Percentiles rank a stretch among this genome's conserved stretches.
These are phyloP conservation scores for Lamprologus speciosus DNA, from an alignment of 2,113 vertebrate species.

Conservation along the genomic window DNA sequence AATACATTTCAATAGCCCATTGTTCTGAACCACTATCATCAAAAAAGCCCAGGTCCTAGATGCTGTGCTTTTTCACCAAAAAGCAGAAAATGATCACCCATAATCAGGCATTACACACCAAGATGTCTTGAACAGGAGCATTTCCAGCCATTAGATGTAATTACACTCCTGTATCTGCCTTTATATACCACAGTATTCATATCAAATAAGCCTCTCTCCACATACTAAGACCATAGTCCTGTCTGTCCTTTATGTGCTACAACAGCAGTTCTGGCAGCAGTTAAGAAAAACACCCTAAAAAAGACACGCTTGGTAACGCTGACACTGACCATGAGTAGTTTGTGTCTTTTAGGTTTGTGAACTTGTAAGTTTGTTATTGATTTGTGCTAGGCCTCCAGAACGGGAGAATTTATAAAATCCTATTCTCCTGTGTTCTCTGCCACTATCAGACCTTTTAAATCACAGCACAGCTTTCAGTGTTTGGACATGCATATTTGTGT, in stretches of 20 bases:
- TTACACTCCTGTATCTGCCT: conserved; percentile 61
- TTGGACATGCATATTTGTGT: not conserved
- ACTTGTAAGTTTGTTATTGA: conserved; percentile 51
- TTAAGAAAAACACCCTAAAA: conserved; percentile 48
- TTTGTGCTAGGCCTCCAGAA: conserved; percentile 36
- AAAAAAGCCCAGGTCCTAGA: conserved; percentile 44
- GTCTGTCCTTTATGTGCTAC: conserved; percentile 22
- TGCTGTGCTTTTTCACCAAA: conserved; percentile 55
- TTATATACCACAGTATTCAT: conserved; percentile 60
- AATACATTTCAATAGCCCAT: conserved; percentile 69
- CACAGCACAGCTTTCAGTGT: not conserved
- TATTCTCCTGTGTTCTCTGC: not conserved
- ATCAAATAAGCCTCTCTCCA: conserved; percentile 49
- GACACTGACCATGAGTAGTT: conserved; percentile 35
- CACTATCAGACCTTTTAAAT: not conserved
- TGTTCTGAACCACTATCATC: conserved; percentile 71
- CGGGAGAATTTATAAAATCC: conserved; percentile 28
- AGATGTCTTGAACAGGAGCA: conserved; percentile 67
- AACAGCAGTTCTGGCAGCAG: conserved; percentile 21
- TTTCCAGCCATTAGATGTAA: conserved; percentile 69
- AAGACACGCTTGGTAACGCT: conserved; percentile 5
- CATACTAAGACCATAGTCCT: conserved; percentile 11
- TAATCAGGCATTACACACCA: conserved; percentile 63
- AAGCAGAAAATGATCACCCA: conserved; percentile 68
- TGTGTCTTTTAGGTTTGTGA: conserved; percentile 27